These are phyloP conservation scores for Pteronura brasiliensis DNA, from an alignment of 2,113 vertebrate genomes.

Conservation along the genomic window DNA sequence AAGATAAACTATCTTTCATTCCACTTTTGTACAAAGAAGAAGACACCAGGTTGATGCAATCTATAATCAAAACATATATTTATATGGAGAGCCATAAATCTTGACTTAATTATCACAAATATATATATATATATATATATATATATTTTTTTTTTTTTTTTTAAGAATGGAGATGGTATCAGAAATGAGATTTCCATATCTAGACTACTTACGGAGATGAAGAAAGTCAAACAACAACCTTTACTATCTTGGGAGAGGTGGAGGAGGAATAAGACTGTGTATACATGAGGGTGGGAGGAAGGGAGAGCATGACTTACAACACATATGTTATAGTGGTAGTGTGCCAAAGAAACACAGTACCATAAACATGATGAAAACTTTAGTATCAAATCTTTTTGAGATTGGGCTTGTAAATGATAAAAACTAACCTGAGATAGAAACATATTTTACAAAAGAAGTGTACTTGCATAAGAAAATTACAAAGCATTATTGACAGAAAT, in stretches of 20 bases:
- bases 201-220: background rate
- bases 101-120: background rate
- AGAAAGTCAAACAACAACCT: background rate
- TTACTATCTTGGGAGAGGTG: background rate
- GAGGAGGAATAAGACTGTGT: background rate
- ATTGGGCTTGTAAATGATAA: background rate
- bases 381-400: background rate
- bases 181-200: background rate
- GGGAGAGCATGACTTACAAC: background rate
- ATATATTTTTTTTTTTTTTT: background rate
- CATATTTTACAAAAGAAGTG: background rate
- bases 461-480: background rate
- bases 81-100: background rate
- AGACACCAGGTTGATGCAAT: background rate
- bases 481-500: background rate
- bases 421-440: background rate
- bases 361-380: background rate
- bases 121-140: too few species aligned
- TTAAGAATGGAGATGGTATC: background rate
- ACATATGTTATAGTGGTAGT: background rate
- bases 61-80: background rate
- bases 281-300: too few species aligned
- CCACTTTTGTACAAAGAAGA: constrained; percentile 2
- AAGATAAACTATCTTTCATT: background rate
- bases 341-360: background rate